Evolutionary conservation across 2,113 vertebrate species (phyloP).

Genomic region (Vimba vimba): DNA sequence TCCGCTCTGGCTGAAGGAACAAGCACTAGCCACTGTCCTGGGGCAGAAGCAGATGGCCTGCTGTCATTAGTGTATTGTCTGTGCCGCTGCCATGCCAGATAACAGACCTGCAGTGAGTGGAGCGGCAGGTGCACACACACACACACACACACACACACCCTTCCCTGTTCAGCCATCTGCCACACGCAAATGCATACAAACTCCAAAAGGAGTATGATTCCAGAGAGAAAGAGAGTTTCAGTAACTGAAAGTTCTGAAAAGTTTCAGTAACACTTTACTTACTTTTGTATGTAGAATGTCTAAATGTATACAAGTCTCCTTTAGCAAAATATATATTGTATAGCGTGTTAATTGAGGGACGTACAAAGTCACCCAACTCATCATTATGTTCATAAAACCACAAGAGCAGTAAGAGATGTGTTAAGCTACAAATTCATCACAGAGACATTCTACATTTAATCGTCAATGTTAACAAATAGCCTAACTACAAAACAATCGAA

Average conservation of each 20-base stretch:
- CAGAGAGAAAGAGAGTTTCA: neutral
- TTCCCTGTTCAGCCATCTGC: slow-evolving; percentile 48
- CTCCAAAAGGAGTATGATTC: slow-evolving; percentile 8
- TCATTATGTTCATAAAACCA: neutral
- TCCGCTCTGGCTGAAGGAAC: slow-evolving; percentile 22
- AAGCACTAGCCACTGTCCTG: slow-evolving; percentile 37
- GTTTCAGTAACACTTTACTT: no score
- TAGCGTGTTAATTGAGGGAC: neutral
- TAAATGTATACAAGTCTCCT: neutral
- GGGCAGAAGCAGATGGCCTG: slow-evolving; percentile 55
- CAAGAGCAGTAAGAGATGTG: neutral
- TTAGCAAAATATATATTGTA: neutral
- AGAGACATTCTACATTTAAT: neutral
- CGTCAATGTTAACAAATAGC: neutral
- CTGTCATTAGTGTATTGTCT: slow-evolving; percentile 59
- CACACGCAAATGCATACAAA: slow-evolving; percentile 20
- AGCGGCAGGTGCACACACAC: slow-evolving; percentile 49
- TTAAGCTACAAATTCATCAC: no score
- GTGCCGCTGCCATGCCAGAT: slow-evolving; percentile 51
- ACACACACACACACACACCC: neutral
- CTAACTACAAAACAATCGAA: no score
- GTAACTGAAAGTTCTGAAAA: no score
- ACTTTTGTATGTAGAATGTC: no score
- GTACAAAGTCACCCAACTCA: neutral
- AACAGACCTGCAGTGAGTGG: slow-evolving; percentile 42